A percentile compares a stretch with the other conserved stretches of the same genome.
phyloP scores from a whole-genome alignment of 2,888 invertebrate genomes.

The Hecatera dysodea region DNA sequence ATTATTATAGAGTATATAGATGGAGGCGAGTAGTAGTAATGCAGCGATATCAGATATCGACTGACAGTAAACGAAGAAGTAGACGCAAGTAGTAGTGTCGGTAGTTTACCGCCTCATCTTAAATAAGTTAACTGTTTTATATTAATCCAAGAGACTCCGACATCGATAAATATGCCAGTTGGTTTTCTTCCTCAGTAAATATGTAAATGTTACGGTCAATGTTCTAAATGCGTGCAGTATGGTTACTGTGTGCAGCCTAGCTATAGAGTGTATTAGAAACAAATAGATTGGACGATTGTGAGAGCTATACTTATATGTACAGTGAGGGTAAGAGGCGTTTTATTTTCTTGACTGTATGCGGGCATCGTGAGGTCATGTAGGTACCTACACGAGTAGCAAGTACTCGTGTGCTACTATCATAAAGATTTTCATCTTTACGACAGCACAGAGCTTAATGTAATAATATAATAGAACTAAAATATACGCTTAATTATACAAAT shows the following conservation, averaged over 20 bases:
- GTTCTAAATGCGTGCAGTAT: conserved; percentile 38
- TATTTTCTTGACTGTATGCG: conserved; percentile 34
- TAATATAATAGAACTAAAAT: conserved; percentile 44
- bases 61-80: conserved; percentile 47
- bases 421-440: conserved; percentile 58
- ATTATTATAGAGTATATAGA: conserved; percentile 62
- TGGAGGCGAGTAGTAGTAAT: conserved; percentile 48
- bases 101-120: conserved; percentile 41
- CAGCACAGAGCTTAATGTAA: conserved; percentile 36
- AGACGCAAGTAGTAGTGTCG: conserved; percentile 23
- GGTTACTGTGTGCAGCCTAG: conserved; percentile 22
- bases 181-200: conserved; percentile 54
- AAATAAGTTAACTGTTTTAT: conserved; percentile 55
- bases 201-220: conserved; percentile 58
- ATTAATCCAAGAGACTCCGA: conserved; percentile 40
- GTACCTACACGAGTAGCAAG: conserved; percentile 41
- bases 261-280: conserved; percentile 19
- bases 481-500: conserved; percentile 48
- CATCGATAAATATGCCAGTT: conserved; percentile 51
- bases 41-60: conserved; percentile 62
- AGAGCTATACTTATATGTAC: not conserved
- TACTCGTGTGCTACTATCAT: conserved; percentile 49
- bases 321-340: conserved; percentile 36
- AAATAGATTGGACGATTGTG: conserved; percentile 14
- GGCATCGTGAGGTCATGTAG: conserved; percentile 44